Evolutionary conservation across 2,797 vertebrate species (phyloP).

Genomic region (Crocidura indochinensis): DNA sequence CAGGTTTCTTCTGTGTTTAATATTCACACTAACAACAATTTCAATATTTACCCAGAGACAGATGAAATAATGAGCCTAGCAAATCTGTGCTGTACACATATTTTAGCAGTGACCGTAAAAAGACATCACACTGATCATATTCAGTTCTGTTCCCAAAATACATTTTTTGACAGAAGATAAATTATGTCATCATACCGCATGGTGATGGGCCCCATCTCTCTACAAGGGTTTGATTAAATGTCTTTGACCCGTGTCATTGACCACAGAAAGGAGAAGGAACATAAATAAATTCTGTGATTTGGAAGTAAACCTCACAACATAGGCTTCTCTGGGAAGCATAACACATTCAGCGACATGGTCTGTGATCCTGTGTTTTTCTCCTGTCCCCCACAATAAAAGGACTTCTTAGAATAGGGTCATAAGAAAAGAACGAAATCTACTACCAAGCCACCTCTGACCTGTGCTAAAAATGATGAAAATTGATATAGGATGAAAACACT

Average conservation of each 20-base stretch:
- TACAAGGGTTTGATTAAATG: conserved; percentile 82
- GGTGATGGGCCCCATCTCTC: conserved; percentile 76
- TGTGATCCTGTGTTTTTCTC: conserved; percentile 25
- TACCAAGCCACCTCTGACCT: conserved; percentile 52
- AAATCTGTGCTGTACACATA: conserved; percentile 75
- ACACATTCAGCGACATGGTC: background rate
- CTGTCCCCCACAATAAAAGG: background rate
- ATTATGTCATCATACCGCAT: conserved; percentile 74
- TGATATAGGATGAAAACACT: background rate
- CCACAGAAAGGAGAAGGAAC: conserved; percentile 74
- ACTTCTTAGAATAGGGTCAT: conserved; percentile 2
- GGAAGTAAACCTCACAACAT: conserved; percentile 47
- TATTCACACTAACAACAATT: conserved; percentile 75
- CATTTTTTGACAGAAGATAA: conserved; percentile 84
- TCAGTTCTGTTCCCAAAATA: conserved; percentile 81
- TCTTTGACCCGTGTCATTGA: conserved; percentile 81
- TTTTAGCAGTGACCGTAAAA: conserved; percentile 76
- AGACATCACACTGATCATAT: conserved; percentile 80
- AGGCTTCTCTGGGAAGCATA: background rate
- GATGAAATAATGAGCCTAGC: conserved; percentile 79
- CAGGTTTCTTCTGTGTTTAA: conserved; percentile 77
- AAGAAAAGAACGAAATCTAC: conserved; percentile 25
- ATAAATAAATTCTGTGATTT: conserved; percentile 79
- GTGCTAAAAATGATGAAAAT: conserved; percentile 48
- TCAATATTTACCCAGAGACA: conserved; percentile 83